Percentiles rank a stretch among this genome's conserved stretches.
phyloP scores from a whole-genome alignment of 2,797 vertebrate genomes.

The Adrianichthys oophorus region DNA sequence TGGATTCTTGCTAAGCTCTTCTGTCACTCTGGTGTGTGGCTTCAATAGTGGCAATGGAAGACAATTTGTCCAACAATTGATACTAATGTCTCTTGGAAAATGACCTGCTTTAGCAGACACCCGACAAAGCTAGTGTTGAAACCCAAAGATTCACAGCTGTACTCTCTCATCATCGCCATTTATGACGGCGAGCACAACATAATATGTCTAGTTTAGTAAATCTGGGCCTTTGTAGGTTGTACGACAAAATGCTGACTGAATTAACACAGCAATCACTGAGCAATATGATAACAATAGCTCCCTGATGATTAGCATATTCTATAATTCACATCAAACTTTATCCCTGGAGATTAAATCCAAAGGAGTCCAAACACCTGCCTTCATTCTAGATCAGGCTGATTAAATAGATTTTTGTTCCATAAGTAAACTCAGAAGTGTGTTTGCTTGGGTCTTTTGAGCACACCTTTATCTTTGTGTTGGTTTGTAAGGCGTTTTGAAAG shows the following conservation, averaged over 20 bases:
- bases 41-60: not conserved
- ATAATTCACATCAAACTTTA: conserved; percentile 12
- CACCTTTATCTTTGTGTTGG: not conserved
- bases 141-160: not conserved
- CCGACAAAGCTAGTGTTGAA: not conserved
- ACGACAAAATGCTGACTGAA: not conserved
- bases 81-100: not conserved
- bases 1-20: not conserved
- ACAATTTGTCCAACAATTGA: not conserved
- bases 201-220: not conserved
- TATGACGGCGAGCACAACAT: not conserved
- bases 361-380: conserved; percentile 20
- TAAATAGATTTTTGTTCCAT: conserved; percentile 21
- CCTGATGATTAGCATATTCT: conserved; percentile 19
- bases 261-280: not conserved
- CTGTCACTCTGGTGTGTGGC: not conserved
- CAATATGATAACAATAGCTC: conserved; percentile 8
- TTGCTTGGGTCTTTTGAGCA: not conserved
- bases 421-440: conserved; percentile 10
- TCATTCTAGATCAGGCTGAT: conserved; percentile 18
- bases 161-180: not conserved
- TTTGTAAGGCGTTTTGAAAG: conserved; percentile 1
- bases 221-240: not conserved
- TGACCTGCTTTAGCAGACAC: not conserved
- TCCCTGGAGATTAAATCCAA: conserved; percentile 19